Evolutionary conservation across 2,888 invertebrate genomes (phyloP).

Genomic region (Parnassius mnemosyne): DNA sequence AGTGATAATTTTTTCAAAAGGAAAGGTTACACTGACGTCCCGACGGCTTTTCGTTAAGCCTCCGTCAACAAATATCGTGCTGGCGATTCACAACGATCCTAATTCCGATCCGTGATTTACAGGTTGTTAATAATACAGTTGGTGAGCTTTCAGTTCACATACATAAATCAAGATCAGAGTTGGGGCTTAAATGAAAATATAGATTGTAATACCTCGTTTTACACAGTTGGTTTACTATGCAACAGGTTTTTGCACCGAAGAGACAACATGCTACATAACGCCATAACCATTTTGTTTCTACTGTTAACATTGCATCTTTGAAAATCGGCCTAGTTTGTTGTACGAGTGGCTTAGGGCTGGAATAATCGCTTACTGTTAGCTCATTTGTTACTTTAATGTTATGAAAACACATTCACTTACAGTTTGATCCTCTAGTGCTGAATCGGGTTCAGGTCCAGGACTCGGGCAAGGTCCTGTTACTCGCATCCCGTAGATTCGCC

Average conservation of each 20-base stretch:
- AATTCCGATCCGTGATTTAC: constrained; percentile 78
- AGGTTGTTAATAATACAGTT: constrained; percentile 78
- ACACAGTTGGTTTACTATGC: constrained; percentile 49
- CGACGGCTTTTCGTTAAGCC: constrained; percentile 37
- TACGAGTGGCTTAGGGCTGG: too few species aligned
- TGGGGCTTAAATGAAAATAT: constrained; percentile 76
- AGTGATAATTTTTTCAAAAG: constrained; percentile 23
- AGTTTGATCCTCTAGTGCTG: constrained; percentile 64
- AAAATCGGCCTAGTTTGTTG: too few species aligned
- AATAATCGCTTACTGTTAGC: too few species aligned
- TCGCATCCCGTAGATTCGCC: constrained; percentile 94
- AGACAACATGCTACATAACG: background rate
- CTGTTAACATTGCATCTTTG: background rate
- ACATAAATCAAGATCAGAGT: constrained; percentile 77
- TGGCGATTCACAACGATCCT: constrained; percentile 69
- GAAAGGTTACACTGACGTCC: constrained; percentile 23
- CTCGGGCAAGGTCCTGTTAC: constrained; percentile 87
- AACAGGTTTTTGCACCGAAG: constrained; percentile 46
- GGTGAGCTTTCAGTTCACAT: constrained; percentile 62
- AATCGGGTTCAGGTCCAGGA: constrained; percentile 70
- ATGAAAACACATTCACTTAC: constrained; percentile 40
- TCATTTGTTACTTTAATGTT: too few species aligned
- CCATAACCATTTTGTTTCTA: background rate
- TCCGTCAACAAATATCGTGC: constrained; percentile 68
- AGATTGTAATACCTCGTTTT: constrained; percentile 75